Base-by-base conservation (phyloP, 2,888 invertebrate species). In the Axea sp. region DNA sequence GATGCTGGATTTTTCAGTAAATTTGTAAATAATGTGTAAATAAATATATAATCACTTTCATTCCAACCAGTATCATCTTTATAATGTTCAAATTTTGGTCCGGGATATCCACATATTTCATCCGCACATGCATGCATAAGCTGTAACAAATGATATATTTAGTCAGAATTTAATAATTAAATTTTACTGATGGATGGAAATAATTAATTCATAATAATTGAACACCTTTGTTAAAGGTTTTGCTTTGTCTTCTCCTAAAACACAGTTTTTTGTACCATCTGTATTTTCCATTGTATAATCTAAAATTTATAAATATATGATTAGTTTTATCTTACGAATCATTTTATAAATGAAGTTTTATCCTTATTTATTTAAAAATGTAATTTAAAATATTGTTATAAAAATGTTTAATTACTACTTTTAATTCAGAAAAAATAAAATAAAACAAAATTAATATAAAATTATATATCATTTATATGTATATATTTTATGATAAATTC, bases 81-180 rank as follows among this genome's bases (percentile, higher is more conserved):
- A 5, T 73, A 85, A 35, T 81, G 79, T 22, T 79, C 76, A 62
- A 80, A 84, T 7, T 68, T 73, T 2, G 83, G 82, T 2, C 80
- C 81, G n/a, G 79, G 77, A 17, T 77, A 76, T 1, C 82, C 82
- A 49, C 86, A 87, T 73, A 86, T 81, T 81, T 87, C 86, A 59
- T 85, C 83, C 12, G 81, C 77, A 31, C 86, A 87, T n/a, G 80
- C 73, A 57, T 87, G 83, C 22, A 86, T 28, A 43, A 87, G 76
- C 87, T 87, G 19, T 14, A 9, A 37, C 8, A 77, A 77, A 12
- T 19, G 37, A 37, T 19, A 62, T 59, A 59, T 11, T 31, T 37
- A 28, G 1, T 39, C 19, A 9, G 11, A 11, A 8, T 26, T 26
- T 4, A 12, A 7, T 14, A 24, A 35, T 12, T 33, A n/a, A n/a